Evolutionary conservation across 2,888 invertebrate genomes (phyloP).

Genomic region (Drosophila subsilvestris): DNA sequence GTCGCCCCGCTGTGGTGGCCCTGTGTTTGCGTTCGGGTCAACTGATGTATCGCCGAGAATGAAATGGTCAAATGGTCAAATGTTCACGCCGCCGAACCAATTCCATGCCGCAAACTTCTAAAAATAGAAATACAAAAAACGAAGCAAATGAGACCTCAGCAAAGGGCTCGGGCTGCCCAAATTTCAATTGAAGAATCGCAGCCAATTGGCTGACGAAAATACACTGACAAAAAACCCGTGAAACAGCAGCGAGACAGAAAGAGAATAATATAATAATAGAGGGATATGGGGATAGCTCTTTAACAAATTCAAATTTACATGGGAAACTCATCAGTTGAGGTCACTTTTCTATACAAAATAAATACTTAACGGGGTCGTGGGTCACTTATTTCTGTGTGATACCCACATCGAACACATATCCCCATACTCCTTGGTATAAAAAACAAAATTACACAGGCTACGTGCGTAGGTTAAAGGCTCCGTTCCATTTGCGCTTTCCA

Average conservation of each 20-base stretch:
- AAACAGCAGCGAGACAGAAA: slow-evolving; percentile 1
- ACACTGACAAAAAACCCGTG: slow-evolving; percentile 1
- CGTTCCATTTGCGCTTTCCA: neutral
- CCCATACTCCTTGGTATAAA: neutral
- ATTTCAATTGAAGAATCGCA: slow-evolving; percentile 10
- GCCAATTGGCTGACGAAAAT: slow-evolving; percentile 1
- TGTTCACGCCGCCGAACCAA: slow-evolving; percentile 12
- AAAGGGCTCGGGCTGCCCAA: neutral
- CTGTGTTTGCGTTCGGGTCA: slow-evolving; percentile 14
- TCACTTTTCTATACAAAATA: no score
- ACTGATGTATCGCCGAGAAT: slow-evolving; percentile 4
- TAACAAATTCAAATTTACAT: no score
- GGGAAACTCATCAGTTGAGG: no score
- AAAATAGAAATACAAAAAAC: slow-evolving; percentile 26
- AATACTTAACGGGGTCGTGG: no score
- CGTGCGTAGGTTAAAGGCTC: slow-evolving; percentile 59
- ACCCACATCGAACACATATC: no score
- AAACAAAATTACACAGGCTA: slow-evolving; percentile 56
- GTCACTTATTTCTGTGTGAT: no score
- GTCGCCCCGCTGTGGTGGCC: slow-evolving; percentile 19
- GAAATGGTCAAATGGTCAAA: slow-evolving; percentile 15
- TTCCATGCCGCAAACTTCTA: slow-evolving; percentile 31
- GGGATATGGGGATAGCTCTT: no score
- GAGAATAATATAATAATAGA: no score
- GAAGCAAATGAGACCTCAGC: slow-evolving; percentile 6